A percentile compares a stretch with the other conserved stretches of the same genome.
phyloP scores from a whole-genome alignment of 2,888 invertebrate genomes.

The Anthophora plumipes region DNA sequence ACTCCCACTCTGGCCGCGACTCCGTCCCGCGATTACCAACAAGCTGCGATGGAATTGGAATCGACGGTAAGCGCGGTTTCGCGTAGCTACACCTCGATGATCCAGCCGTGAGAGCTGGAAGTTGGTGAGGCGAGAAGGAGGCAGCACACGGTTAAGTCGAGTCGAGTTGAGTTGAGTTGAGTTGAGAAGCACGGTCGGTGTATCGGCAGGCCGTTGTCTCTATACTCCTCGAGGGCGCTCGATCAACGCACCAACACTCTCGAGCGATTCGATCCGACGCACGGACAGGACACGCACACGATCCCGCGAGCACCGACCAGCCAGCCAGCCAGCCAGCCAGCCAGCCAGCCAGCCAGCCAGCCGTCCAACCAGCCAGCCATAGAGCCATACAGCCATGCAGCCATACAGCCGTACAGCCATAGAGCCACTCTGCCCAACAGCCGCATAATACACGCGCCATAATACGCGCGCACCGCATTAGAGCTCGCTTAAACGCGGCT shows the following conservation, averaged over 20 bases:
- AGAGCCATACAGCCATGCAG: too few species aligned
- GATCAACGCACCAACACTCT: constrained; percentile 64
- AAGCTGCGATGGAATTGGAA: neutral
- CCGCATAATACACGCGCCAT: constrained; percentile 51
- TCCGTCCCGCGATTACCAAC: neutral
- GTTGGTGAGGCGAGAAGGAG: neutral
- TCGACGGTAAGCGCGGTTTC: too few species aligned
- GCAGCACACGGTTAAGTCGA: neutral
- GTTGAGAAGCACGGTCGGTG: constrained; percentile 63
- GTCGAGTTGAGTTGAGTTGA: constrained; percentile 49
- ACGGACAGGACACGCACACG: constrained; percentile 16
- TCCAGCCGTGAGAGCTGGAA: neutral
- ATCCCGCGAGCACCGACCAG: constrained; percentile 4
- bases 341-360: neutral
- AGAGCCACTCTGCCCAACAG: constrained; percentile 22
- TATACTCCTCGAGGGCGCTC: constrained; percentile 69
- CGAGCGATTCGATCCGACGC: constrained; percentile 44
- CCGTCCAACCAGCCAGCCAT: neutral
- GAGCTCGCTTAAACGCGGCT: constrained; percentile 3
- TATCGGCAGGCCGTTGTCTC: constrained; percentile 70
- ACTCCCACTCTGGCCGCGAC: neutral
- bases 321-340: constrained; percentile 12
- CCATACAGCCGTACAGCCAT: neutral
- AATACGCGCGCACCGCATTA: constrained; percentile 35
- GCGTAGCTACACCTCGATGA: neutral